Evolutionary conservation across 1,140 invertebrate species (phyloP), one percentile per base, ranked within the genome.

Genomic region (Drosophila serrata): DNA sequence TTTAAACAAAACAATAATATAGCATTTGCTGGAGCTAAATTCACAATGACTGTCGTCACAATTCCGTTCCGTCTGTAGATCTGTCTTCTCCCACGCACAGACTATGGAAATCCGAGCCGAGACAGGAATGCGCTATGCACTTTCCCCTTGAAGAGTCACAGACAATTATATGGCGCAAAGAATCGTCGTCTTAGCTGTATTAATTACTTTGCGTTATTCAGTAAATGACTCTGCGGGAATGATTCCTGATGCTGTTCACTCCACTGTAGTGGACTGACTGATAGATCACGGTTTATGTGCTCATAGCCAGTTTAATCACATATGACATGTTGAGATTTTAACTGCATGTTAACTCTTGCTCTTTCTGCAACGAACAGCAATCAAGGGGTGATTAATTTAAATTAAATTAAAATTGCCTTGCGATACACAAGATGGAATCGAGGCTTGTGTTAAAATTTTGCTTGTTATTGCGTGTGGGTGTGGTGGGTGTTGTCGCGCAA

Each of bases 131-230:
- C 11, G 37, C 11, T 65, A 11, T 64, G 48, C 19, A 74, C 37
- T 76, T 77, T 76, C 72, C 61, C 64, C 45, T 60, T 60, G 43
- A 70, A 68, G 45, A 64, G 40, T 48, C 74, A 51, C 65, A 74
- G 57, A 85, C 65, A 85, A 86, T 63, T 49, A 24, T 15, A 43
- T 24, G 43, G 40, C 29, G 8, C 51, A 22, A 37, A 42, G 59
- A 29, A 40, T 40, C 42, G 37, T 73, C 55, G 24, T 57, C 48
- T 48, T 56, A 39, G 75, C 69, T 63, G 57, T 88, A 88, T 88
- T 88, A 88, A 88, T 88, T 88, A 84, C 85, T 84, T 64, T 74
- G 84, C 84, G 77, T 90, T 84, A 88, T 82, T 82, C 67, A 67
- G 67, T 80, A 73, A 87, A 87, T 58, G 49, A 59, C 70, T 77